Conservation (phyloP, 2,113 vertebrate genomes). For the Rhinoptilus africanus region DNA sequence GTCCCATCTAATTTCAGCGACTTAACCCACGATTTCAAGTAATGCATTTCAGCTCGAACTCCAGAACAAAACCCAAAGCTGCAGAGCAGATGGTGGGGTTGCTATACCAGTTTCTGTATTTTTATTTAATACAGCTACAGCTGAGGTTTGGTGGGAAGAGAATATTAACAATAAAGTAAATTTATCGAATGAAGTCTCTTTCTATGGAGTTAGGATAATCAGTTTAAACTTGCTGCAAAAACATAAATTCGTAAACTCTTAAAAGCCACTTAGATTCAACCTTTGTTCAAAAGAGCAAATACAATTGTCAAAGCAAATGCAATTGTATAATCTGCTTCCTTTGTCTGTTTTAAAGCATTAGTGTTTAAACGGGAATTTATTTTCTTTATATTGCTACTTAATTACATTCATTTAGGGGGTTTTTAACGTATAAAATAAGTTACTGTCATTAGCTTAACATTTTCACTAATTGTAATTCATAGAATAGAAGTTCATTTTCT, state of each 20-base stretch:
- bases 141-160: conserved; percentile 8
- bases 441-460: background rate
- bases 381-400: background rate
- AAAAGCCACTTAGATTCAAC: background rate
- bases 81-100: conserved; percentile 84
- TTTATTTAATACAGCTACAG: conserved; percentile 24
- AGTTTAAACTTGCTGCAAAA: background rate
- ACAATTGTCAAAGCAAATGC: background rate
- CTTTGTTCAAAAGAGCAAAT: background rate
- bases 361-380: background rate
- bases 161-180: background rate
- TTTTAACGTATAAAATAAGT: background rate
- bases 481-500: background rate
- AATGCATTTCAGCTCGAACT: conserved; percentile 60
- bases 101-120: conserved; percentile 43
- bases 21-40: conserved; percentile 69
- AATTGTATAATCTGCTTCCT: background rate
- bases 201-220: background rate
- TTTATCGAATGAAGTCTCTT: background rate
- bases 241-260: background rate
- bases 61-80: conserved; percentile 74
- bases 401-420: background rate
- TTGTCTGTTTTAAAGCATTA: background rate
- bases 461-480: background rate
- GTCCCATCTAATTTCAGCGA: conserved; percentile 70